Evolutionary conservation across 2,113 vertebrate genomes (phyloP), one percentile per base, ranked within the genome.

Genomic region (Casuarius casuarius): DNA sequence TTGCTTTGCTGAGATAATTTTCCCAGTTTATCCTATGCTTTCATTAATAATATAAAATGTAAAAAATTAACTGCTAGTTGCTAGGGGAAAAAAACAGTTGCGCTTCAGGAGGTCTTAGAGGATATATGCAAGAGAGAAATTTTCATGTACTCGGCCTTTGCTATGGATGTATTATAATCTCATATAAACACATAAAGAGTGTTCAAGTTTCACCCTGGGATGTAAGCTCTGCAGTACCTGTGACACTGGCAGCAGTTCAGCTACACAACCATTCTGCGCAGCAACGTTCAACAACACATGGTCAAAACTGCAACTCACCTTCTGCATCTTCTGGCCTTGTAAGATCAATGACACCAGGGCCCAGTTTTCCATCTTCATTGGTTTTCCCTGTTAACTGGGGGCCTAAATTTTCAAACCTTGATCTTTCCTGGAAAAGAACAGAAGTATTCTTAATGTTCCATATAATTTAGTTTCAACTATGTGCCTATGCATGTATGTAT

Each of bases 281-380:
- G 63, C 10, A 20, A 16, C 29, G 31, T 40, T 87, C 66, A 76
- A 49, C 18, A 91, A 81, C 15, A 58, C 61, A 56, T 10, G 52
- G 28, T 12, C 12, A 42, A 90, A 94, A 95, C 33, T 84, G 63
- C 65, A 76, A 97, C 99, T 99, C 98, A 99, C 99, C 99, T 76
- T 99, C 99, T 65, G 99, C 99, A 84, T 99, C 99, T 96, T 99
- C 99, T 35, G 99, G 99, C 96, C 99, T 98, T 83, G 99, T 99
- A 73, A 99, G 99, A 95, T 99, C 99, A 7, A 99, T 99, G 94
- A 99, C 99, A 96, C 99, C 98, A 23, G 99, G 99, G 79, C 99
- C 99, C 89, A 99, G 97, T 97, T 99, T 99, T 73, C 98, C 99
- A 46, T 99, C 99, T 87, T 99, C 99, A 68, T 92, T 98, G 81